phyloP scores from a whole-genome alignment of 2,797 vertebrate genomes.

The Hirundo rustica region DNA sequence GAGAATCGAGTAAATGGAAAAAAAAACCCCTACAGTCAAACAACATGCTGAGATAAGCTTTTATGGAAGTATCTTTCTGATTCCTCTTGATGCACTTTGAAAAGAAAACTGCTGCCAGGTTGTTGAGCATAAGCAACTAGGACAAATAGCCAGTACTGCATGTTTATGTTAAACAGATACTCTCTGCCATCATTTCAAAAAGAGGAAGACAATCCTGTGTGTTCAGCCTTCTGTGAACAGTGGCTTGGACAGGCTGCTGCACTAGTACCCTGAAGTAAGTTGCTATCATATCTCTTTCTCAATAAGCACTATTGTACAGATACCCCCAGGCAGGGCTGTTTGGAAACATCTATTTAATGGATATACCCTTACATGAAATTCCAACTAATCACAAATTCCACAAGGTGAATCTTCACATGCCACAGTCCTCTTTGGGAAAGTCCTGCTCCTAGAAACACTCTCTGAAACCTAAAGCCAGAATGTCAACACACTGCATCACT shows the following conservation, averaged over 20 bases:
- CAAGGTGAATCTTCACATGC: background rate
- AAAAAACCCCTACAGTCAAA: background rate
- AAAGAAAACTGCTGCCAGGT: background rate
- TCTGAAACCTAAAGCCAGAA: background rate
- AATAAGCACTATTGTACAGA: background rate
- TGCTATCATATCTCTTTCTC: background rate
- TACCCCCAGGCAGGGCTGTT: background rate
- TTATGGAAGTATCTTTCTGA: background rate
- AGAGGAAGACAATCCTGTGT: background rate
- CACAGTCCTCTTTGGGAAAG: background rate
- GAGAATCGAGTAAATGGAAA: background rate
- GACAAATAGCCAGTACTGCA: background rate
- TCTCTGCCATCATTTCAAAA: background rate
- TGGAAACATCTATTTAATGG: background rate
- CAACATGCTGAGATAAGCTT: background rate
- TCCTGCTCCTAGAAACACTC: background rate
- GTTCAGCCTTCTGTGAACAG: background rate
- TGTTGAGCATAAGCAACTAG: background rate
- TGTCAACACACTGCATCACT: accelerated
- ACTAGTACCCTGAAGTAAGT: background rate
- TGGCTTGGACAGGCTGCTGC: background rate
- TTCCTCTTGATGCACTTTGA: background rate
- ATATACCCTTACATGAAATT: background rate
- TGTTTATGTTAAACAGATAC: constrained; percentile 4
- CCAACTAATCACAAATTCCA: background rate